phyloP scores from a whole-genome alignment of 2,888 invertebrate genomes.

The Machimus rusticus region DNA sequence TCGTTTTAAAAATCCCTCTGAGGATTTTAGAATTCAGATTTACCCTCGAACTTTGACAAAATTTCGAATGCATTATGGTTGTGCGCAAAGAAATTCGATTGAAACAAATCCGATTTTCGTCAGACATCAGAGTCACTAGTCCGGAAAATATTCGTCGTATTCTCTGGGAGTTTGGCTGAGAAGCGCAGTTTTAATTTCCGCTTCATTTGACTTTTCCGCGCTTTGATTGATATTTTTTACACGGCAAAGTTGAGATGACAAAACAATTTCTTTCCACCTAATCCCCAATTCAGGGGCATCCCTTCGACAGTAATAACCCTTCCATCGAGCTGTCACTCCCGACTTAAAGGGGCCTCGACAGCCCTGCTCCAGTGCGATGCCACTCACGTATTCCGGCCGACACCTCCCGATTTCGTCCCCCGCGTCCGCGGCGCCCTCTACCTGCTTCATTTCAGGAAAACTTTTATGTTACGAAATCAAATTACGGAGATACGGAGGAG shows the following conservation, averaged over 20 bases:
- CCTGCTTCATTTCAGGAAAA: constrained; percentile 17
- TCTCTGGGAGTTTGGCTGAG: not conserved
- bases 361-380: not conserved
- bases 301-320: constrained; percentile 18
- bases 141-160: not conserved
- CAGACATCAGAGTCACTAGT: not conserved
- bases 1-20: not conserved
- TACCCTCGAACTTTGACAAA: not conserved
- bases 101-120: not conserved
- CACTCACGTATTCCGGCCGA: constrained; percentile 23
- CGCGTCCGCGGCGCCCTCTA: not conserved
- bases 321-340: constrained; percentile 14
- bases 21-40: not conserved
- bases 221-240: constrained; percentile 17
- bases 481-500: constrained; percentile 2
- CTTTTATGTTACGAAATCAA: constrained; percentile 25
- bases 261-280: constrained; percentile 6
- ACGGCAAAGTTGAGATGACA: constrained; percentile 16
- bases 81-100: not conserved
- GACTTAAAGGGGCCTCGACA: not conserved
- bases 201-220: not conserved
- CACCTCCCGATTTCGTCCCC: not conserved
- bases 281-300: not conserved
- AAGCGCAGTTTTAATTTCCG: not conserved
- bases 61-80: not conserved